A percentile compares a stretch with the other conserved stretches of the same genome.
These are phyloP conservation scores for Protophormia terraenovae DNA, from an alignment of 2,888 invertebrate genomes.

Conservation along the genomic window DNA sequence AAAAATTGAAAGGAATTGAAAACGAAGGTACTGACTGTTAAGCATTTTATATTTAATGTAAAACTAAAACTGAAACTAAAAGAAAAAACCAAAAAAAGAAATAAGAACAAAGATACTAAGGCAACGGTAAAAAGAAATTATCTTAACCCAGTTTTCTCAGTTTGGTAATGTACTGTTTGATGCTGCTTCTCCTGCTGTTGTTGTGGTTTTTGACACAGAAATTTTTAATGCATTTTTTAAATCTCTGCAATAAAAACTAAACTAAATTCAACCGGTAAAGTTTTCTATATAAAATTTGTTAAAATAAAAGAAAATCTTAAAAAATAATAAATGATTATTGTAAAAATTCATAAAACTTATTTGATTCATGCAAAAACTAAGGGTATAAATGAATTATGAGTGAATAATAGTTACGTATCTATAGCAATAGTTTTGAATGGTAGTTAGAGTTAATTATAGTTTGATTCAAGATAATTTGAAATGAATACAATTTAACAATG, in stretches of 20 bases:
- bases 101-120: constrained; percentile 1
- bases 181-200: neutral
- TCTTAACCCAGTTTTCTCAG: constrained; percentile 55
- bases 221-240: constrained; percentile 51
- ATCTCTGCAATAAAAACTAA: neutral
- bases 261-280: neutral
- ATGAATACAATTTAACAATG: neutral
- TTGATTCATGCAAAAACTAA: too few relatives aligned
- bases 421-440: neutral
- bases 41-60: constrained; percentile 36
- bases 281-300: too few relatives aligned
- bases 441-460: constrained; percentile 14
- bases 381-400: too few relatives aligned
- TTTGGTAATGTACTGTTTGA: constrained; percentile 18
- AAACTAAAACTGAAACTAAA: constrained; percentile 45
- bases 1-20: constrained; percentile 34
- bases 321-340: too few relatives aligned
- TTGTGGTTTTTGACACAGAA: constrained; percentile 59
- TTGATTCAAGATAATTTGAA: constrained; percentile 6
- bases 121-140: constrained; percentile 6
- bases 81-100: neutral
- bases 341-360: too few relatives aligned
- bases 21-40: constrained; percentile 42
- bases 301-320: too few relatives aligned
- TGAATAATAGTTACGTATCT: neutral